Evolutionary conservation across 2,888 invertebrate genomes (phyloP).

Genomic region (Athalia circularis): DNA sequence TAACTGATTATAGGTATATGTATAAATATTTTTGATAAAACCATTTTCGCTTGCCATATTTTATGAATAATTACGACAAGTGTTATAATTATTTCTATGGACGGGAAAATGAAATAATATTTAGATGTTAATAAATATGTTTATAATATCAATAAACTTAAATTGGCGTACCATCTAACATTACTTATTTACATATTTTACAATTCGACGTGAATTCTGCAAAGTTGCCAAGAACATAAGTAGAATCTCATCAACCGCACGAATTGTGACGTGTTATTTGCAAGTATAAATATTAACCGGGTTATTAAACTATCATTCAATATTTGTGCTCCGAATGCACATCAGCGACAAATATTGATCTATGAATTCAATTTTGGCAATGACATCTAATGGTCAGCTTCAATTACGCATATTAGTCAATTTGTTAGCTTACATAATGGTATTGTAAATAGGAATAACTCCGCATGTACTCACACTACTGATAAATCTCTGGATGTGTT

Average conservation of each 20-base stretch:
- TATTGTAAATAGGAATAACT: background rate
- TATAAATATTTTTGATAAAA: constrained; percentile 14
- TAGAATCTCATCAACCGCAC: constrained; percentile 1
- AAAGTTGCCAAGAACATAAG: background rate
- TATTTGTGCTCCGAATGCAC: background rate
- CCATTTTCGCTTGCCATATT: background rate
- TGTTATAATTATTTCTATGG: background rate
- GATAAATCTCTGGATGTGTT: background rate
- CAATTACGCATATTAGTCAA: background rate
- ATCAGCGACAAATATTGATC: constrained; percentile 20
- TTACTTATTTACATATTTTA: constrained; percentile 44
- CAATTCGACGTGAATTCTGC: constrained; percentile 18
- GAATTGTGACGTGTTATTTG: background rate
- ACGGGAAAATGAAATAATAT: constrained; percentile 18
- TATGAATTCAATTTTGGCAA: constrained; percentile 15
- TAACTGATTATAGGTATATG: background rate
- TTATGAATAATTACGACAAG: constrained; percentile 15
- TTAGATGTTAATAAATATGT: constrained; percentile 13
- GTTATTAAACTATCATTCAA: constrained; percentile 22
- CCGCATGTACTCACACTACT: background rate
- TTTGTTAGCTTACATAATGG: background rate
- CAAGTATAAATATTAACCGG: constrained; percentile 16
- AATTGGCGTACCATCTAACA: constrained; percentile 20
- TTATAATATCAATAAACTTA: constrained; percentile 15
- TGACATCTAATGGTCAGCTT: constrained; percentile 10